Conservation (phyloP, 2,888 invertebrate genomes). For the Pomacea canaliculata region DNA sequence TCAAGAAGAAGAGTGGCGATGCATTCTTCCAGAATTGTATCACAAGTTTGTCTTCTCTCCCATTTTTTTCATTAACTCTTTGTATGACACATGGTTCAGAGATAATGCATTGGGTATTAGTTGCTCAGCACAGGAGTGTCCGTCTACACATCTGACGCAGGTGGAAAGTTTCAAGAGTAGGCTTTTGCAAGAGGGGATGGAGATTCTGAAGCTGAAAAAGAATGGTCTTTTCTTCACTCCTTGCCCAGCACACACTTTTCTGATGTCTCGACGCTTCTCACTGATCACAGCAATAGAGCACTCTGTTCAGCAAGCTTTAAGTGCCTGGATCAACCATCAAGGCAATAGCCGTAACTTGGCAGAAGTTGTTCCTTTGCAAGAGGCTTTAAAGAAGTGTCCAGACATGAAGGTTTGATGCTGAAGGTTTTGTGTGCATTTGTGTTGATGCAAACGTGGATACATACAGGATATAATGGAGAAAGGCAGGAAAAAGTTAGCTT, state of each 20-base stretch:
- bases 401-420: not conserved
- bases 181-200: slow-evolving; percentile 22
- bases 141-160: slow-evolving; percentile 24
- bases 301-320: slow-evolving; percentile 36
- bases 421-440: not conserved
- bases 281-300: slow-evolving; percentile 22
- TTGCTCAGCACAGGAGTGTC: slow-evolving; percentile 36
- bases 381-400: slow-evolving; percentile 24
- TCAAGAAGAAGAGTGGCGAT: slow-evolving; percentile 35
- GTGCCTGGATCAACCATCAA: slow-evolving; percentile 38
- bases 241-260: slow-evolving; percentile 42
- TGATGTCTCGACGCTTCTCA: slow-evolving; percentile 32
- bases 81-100: slow-evolving; percentile 46
- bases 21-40: slow-evolving; percentile 42
- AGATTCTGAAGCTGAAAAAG: slow-evolving; percentile 38
- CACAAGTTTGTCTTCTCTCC: slow-evolving; percentile 43
- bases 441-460: no score
- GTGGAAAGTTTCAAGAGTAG: slow-evolving; percentile 32
- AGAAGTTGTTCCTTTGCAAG: slow-evolving; percentile 17
- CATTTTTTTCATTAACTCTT: slow-evolving; percentile 42
- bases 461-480: no score
- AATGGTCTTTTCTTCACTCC: slow-evolving; percentile 43
- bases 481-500: no score
- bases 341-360: slow-evolving; percentile 12
- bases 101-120: slow-evolving; percentile 33